These are phyloP conservation scores for Hydrolagus affinis DNA, from an alignment of 2,113 vertebrate species.

Conservation along the genomic window DNA sequence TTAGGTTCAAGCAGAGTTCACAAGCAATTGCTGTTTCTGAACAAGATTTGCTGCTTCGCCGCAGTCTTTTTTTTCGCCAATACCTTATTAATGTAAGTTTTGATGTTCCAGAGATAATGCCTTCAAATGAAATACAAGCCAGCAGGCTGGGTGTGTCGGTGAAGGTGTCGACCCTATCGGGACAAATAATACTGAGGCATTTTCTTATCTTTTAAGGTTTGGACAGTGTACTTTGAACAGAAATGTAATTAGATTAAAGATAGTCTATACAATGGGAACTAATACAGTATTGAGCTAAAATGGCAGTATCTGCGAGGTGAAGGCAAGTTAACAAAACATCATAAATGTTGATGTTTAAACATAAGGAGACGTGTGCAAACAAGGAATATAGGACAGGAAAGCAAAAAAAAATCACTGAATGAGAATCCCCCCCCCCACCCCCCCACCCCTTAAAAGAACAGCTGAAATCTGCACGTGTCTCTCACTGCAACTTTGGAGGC, in stretches of 20 bases:
- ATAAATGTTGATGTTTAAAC: background rate
- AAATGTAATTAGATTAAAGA: conserved; percentile 25
- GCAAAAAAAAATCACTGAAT: conserved; percentile 1
- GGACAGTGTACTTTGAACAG: background rate
- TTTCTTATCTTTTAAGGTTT: conserved; percentile 25
- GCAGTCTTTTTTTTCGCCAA: conserved; percentile 4
- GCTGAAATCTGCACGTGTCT: conserved; percentile 26
- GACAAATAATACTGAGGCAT: conserved; percentile 1
- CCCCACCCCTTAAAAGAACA: background rate
- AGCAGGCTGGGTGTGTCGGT: background rate
- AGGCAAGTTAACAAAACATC: background rate
- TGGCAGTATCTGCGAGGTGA: background rate
- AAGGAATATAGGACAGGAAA: background rate
- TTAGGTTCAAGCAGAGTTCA: conserved; percentile 79
- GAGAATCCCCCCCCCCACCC: background rate
- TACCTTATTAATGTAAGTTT: conserved; percentile 22
- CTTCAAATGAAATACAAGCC: conserved; percentile 6
- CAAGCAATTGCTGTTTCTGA: conserved; percentile 66
- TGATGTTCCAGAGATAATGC: conserved; percentile 11
- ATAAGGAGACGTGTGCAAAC: background rate
- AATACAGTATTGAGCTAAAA: conserved; percentile 7
- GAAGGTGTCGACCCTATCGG: background rate
- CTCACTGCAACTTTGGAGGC: conserved; percentile 26
- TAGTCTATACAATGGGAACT: background rate
- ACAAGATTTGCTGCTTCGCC: conserved; percentile 49